These are phyloP conservation scores for Sakesphorus luctuosus DNA, from an alignment of 2,113 vertebrate genomes.

Conservation along the genomic window DNA sequence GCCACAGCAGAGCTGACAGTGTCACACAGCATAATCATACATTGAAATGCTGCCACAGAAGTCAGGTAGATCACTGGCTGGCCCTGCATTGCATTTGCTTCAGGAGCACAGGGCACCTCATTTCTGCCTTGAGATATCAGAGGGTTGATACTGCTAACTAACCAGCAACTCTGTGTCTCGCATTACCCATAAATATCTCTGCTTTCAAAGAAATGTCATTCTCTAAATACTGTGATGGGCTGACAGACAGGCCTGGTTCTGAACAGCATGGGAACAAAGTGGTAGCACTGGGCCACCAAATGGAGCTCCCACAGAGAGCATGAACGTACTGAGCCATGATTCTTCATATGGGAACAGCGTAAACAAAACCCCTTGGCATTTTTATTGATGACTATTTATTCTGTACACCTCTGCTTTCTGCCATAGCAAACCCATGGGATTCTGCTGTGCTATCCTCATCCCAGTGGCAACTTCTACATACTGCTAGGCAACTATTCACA, in stretches of 20 bases:
- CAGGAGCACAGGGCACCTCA: background rate
- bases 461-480: background rate
- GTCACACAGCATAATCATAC: background rate
- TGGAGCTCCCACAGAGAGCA: background rate
- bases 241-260: background rate
- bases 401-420: background rate
- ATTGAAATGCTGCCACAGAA: background rate
- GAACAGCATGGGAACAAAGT: background rate
- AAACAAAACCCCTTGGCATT: background rate
- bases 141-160: background rate
- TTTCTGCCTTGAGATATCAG: background rate
- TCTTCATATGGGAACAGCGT: background rate
- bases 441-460: background rate
- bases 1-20: background rate
- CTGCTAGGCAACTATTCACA: background rate
- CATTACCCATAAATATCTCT: background rate
- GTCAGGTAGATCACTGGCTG: background rate
- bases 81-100: fast-evolving
- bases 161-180: background rate
- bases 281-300: background rate
- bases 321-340: background rate
- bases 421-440: background rate
- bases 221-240: background rate
- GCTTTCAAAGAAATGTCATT: background rate
- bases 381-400: background rate